These are phyloP conservation scores for Zoanthus sociatus DNA, from an alignment of 92 coral and sea anemone species.

Conservation along the genomic window DNA sequence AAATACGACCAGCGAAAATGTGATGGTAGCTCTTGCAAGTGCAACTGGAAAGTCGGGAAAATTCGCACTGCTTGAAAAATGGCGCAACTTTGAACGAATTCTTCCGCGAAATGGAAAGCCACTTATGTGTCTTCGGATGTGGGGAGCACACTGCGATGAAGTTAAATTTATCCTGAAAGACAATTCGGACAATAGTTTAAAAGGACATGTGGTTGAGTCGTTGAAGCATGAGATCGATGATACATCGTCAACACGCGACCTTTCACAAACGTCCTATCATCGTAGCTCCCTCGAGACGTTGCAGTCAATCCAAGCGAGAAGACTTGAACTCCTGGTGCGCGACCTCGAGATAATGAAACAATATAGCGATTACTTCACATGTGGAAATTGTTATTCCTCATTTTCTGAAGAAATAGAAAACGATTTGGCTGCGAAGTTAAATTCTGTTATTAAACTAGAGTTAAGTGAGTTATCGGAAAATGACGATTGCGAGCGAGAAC, in stretches of 20 bases:
- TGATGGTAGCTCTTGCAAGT: slow-evolving; percentile 78
- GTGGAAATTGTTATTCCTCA: slow-evolving; percentile 55
- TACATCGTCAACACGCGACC: slow-evolving; percentile 39
- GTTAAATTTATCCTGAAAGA: slow-evolving; percentile 76
- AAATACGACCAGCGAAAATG: slow-evolving; percentile 85
- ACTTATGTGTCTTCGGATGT: slow-evolving; percentile 70
- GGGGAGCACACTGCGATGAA: slow-evolving; percentile 73
- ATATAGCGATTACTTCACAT: slow-evolving; percentile 56
- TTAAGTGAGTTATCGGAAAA: slow-evolving; percentile 64
- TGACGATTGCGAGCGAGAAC: slow-evolving; percentile 50
- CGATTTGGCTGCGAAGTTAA: slow-evolving; percentile 61
- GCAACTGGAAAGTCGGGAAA: slow-evolving; percentile 88
- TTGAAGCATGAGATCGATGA: slow-evolving; percentile 7
- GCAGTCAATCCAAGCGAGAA: slow-evolving; percentile 61
- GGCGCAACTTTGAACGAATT: slow-evolving; percentile 89
- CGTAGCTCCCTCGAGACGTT: slow-evolving; percentile 72
- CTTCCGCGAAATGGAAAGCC: slow-evolving; percentile 92
- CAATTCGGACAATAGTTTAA: slow-evolving; percentile 24
- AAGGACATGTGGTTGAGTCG: slow-evolving; percentile 8
- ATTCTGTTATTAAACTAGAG: slow-evolving; percentile 66
- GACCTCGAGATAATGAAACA: slow-evolving; percentile 67
- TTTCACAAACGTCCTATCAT: slow-evolving; percentile 57
- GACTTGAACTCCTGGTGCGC: slow-evolving; percentile 65
- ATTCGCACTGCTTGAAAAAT: slow-evolving; percentile 85
- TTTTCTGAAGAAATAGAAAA: slow-evolving; percentile 76